Base-by-base conservation (phyloP, 92 coral and sea anemone species). In the Palythoa grandis region DNA sequence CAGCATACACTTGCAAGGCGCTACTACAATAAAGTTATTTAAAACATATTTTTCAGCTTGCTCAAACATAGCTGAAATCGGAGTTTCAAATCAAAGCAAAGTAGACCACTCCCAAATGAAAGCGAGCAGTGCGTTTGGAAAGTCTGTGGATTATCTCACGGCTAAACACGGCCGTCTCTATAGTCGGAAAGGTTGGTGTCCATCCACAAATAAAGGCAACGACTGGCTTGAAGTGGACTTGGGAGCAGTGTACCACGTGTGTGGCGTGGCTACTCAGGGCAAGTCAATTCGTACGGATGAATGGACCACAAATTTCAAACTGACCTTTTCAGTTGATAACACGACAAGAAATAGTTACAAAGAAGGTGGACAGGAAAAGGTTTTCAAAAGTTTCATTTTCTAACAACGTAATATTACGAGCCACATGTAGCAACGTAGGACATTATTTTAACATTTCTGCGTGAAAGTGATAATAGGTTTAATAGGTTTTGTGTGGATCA, bases 211-310 rank as follows among this genome's bases (percentile, higher is more conserved):
- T 11, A 53, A 35, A 11, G 88, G 88, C 71, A 76, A 78, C 43
- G 88, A 86, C 29, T 90, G 89, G 88, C 76, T 90, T 35, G 93
- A 92, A 67, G 89, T 92, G 39, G 92, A 90, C 75, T 90, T 90
- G 73, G 93, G 93, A 12, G 76, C 74, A 70, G 37, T 63, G n/a
- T 89, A 90, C 80, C 50, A 74, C 25, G 79, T 92, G 13, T 90
- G 92, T 82, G 95, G 95, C 66, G 86, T 92, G 61, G 93, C 92
- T 50, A 92, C 92, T 14, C 95, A 90, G 77, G 95, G 95, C 2
- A 88, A 90, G 65, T 77, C 29, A 25, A 38, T 70, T 39, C n/a
- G 91, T 13, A 65, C 69, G 20, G 70, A 80, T 56, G 91, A 88
- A 47, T 92, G 91, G 85, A 86, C 91, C 50, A 85, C 86, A 22